phyloP scores from a whole-genome alignment of 2,888 invertebrate genomes.

The Meliscaeva auricollis region DNA sequence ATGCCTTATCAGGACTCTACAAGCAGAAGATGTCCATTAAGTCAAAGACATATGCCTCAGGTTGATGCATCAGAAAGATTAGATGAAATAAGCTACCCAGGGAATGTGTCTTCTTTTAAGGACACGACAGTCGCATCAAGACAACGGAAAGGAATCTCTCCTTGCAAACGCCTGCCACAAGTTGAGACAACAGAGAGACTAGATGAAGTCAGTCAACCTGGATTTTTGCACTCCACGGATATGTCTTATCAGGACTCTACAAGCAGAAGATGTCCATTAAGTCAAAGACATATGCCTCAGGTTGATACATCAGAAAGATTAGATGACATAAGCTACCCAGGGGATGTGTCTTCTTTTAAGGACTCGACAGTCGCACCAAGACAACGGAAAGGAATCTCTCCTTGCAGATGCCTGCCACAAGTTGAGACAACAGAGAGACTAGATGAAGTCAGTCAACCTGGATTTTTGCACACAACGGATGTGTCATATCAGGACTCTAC shows the following conservation, averaged over 20 bases:
- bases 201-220: slow-evolving; percentile 12
- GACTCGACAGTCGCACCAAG: background rate
- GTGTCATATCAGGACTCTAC: background rate
- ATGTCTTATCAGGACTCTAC: background rate
- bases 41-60: background rate
- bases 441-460: slow-evolving; percentile 11
- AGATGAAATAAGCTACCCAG: slow-evolving; percentile 7
- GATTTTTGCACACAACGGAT: background rate
- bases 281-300: too few relatives aligned
- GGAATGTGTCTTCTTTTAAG: too few relatives aligned
- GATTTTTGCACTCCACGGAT: background rate
- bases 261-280: background rate
- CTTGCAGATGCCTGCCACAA: too few relatives aligned
- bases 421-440: background rate
- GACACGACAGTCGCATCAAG: too few relatives aligned
- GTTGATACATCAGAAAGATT: slow-evolving; percentile 9
- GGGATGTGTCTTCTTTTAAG: too few relatives aligned
- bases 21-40: too few relatives aligned
- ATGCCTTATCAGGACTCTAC: too few relatives aligned
- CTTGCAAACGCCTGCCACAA: too few relatives aligned
- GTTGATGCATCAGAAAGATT: background rate
- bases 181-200: background rate
- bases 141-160: too few relatives aligned
- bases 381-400: background rate
- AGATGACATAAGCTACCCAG: slow-evolving; percentile 5